phyloP scores from a whole-genome alignment of 1,140 invertebrate species.

The Oscheius sp. region DNA sequence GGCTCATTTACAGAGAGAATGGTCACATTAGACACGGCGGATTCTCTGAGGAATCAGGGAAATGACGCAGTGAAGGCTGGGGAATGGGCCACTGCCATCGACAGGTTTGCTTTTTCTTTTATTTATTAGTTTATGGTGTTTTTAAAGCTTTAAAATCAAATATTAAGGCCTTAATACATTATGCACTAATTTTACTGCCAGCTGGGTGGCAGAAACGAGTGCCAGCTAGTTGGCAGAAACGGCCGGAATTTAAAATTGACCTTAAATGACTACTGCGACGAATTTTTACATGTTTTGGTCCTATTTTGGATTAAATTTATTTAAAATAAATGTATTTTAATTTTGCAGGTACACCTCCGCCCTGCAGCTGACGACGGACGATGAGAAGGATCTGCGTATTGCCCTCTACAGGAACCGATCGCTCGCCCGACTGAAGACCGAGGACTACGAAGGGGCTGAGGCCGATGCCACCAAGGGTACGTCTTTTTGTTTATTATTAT shows the following conservation, averaged over 20 bases:
- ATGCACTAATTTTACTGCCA: too few species aligned
- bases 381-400: conserved; percentile 71
- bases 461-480: conserved; percentile 74
- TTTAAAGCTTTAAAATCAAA: too few species aligned
- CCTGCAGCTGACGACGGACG: conserved; percentile 65
- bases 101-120: conserved; percentile 54
- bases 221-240: too few species aligned
- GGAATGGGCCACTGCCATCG: conserved; percentile 77
- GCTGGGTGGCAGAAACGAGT: too few species aligned
- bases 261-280: too few species aligned
- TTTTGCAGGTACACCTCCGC: conserved; percentile 70
- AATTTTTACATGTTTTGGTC: too few species aligned
- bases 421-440: conserved; percentile 80
- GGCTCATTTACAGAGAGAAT: conserved; percentile 14
- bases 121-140: background rate
- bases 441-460: conserved; percentile 74
- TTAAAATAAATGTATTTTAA: background rate
- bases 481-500: conserved; percentile 14
- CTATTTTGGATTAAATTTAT: too few species aligned
- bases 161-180: too few species aligned
- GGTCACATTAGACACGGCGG: conserved; percentile 39
- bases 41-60: conserved; percentile 75
- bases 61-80: conserved; percentile 80
- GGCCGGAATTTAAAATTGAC: too few species aligned
- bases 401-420: conserved; percentile 87